Base-by-base conservation (phyloP, 2,113 vertebrate genomes). In the Aspiorhynchus laticeps region DNA sequence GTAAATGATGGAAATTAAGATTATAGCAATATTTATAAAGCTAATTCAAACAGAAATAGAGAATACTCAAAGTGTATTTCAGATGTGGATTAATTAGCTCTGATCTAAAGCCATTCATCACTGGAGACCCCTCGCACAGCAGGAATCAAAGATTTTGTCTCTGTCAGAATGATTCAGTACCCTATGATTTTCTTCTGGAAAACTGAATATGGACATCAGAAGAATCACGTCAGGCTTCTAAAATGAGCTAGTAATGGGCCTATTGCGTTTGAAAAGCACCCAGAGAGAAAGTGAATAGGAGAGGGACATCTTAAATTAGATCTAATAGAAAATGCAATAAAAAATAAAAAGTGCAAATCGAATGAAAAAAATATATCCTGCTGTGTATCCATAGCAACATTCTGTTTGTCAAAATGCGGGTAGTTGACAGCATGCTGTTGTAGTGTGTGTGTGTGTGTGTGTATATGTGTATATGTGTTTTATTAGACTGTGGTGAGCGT, bases 301-400 rank as follows among this genome's bases (percentile, higher is more conserved):
- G 11, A 48, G 26, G 36, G 74, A 48, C 67, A 83, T 76, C 73
- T 83, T 63, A 83, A 87, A 87, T 83, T 61, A 87, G 79, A 82
- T 87, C 59, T 77, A 67, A 76, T 80, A 80, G 85, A 80, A 56
- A 86, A 71, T 80, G 33, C 46, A 83, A 59, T 51, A 87, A 41
- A 82, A 80, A 82, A 65, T 26, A 12, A 33, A 51, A 86, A 80
- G 46, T 69, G 38, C 46, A 56, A 86, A 81, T 74, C 5, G 14
- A 73, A 24, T 43, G 26, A 56, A 81, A 61, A 81, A 73, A 80
- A 73, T n/a, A 69, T 12, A 59, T 61, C 69, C 61, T 74, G n/a
- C 43, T 61, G 56, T 28, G 84, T 81, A 67, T 24, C 78, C 71
- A 85, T 85, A 74, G 87, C 43, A 61, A 88, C 69, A 3, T 46